Percentiles rank a stretch among this genome's conserved stretches.
Evolutionary conservation across 2,797 vertebrate genomes (phyloP).

Genomic region (Champsocephalus gunnari): DNA sequence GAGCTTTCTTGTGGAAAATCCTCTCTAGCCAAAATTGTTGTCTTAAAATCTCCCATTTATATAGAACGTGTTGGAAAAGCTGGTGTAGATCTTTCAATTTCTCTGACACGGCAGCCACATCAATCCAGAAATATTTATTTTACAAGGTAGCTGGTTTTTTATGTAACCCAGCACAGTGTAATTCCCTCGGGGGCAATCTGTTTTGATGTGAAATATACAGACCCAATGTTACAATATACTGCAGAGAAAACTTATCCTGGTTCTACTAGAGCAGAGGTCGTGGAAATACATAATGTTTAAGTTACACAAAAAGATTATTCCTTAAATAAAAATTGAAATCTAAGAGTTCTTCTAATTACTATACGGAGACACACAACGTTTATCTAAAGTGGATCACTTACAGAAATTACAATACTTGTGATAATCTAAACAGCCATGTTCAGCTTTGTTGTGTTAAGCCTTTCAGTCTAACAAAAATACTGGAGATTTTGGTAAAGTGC

Average conservation of each 20-base stretch:
- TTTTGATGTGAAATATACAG: slow-evolving; percentile 39
- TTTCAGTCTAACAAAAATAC: slow-evolving; percentile 38
- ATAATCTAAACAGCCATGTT: slow-evolving; percentile 40
- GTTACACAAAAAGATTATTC: not conserved
- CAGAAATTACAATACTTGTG: slow-evolving; percentile 28
- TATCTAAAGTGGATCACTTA: slow-evolving; percentile 39
- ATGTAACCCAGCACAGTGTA: slow-evolving; percentile 32
- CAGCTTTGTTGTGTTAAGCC: slow-evolving; percentile 33
- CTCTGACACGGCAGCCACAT: slow-evolving; percentile 56
- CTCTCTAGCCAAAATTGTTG: slow-evolving; percentile 52
- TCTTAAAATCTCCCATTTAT: slow-evolving; percentile 57
- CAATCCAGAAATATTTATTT: slow-evolving; percentile 65
- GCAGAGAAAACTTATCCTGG: not conserved
- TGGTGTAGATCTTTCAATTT: slow-evolving; percentile 32
- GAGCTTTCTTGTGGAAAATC: slow-evolving; percentile 66
- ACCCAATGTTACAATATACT: slow-evolving; percentile 5
- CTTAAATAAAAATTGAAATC: not conserved
- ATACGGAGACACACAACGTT: not conserved
- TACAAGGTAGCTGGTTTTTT: slow-evolving; percentile 56
- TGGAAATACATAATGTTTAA: slow-evolving; percentile 9
- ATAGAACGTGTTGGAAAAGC: slow-evolving; percentile 30
- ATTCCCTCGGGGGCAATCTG: slow-evolving; percentile 23
- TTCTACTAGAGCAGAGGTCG: slow-evolving; percentile 1
- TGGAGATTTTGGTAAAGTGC: slow-evolving; percentile 13
- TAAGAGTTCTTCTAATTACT: not conserved